Conservation (phyloP, 2,113 vertebrate genomes). For the Taurulus bubalis region DNA sequence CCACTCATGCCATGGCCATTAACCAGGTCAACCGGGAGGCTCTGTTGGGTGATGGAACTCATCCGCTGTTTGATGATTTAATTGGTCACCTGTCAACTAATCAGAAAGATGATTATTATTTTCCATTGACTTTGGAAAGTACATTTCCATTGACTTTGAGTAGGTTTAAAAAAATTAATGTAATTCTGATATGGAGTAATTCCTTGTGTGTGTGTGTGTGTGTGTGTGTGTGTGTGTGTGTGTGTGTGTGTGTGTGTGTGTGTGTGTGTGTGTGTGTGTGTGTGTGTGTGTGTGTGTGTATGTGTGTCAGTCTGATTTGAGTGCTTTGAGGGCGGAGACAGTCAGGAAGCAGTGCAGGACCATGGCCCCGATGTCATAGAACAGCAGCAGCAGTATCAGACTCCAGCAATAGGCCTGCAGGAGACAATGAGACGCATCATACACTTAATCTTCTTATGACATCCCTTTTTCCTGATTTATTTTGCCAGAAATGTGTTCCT, state of each 20-base stretch:
- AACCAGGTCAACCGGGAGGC: no score
- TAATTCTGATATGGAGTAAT: neutral
- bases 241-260: constrained; percentile 18
- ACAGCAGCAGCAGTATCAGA: constrained; percentile 64
- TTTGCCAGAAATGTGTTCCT: no score
- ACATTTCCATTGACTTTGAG: no score
- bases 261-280: constrained; percentile 14
- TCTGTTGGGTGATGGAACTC: neutral
- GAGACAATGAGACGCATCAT: constrained; percentile 22
- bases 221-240: no score
- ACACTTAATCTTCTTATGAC: neutral
- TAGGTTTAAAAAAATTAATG: no score
- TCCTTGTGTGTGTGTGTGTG: no score
- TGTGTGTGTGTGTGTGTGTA: constrained; percentile 11
- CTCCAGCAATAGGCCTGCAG: constrained; percentile 58
- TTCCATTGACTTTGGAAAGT: neutral
- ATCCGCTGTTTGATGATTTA: neutral
- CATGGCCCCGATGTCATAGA: constrained; percentile 67
- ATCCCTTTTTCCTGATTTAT: no score
- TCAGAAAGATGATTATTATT: neutral
- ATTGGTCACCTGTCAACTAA: neutral
- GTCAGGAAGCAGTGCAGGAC: constrained; percentile 71
- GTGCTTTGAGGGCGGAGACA: constrained; percentile 67
- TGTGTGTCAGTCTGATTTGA: constrained; percentile 59
- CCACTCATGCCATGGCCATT: no score